Conservation (phyloP, 2,797 vertebrate species). For the Emys orbicularis region DNA sequence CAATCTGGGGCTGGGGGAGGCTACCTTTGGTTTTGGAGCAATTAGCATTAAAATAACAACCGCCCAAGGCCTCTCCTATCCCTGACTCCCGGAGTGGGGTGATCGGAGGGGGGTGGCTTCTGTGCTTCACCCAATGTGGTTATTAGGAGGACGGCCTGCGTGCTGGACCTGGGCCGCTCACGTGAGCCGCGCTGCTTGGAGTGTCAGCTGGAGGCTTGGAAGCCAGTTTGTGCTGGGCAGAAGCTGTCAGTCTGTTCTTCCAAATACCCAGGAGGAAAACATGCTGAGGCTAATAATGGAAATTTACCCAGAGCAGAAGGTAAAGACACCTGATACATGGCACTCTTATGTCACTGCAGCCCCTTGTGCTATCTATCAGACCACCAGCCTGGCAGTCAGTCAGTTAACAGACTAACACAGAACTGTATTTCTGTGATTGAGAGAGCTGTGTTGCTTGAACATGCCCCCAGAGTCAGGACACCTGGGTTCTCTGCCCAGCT, state of each 20-base stretch:
- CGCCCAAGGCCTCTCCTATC: neutral
- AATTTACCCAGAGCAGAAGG: slow-evolving; percentile 51
- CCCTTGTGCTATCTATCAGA: neutral
- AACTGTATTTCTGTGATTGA: neutral
- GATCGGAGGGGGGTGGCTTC: neutral
- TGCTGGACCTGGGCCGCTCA: neutral
- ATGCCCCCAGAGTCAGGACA: neutral
- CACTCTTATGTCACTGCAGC: neutral
- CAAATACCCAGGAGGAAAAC: neutral
- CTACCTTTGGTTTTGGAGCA: neutral
- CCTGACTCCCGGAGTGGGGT: neutral
- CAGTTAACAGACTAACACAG: neutral
- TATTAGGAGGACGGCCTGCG: neutral
- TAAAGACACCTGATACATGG: slow-evolving; percentile 16
- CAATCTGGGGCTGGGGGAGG: neutral
- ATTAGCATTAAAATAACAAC: neutral
- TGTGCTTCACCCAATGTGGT: neutral
- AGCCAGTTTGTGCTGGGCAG: neutral
- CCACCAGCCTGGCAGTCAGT: neutral
- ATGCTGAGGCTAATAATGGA: neutral
- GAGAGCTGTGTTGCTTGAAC: neutral
- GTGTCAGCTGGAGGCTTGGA: neutral
- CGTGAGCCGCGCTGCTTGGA: neutral
- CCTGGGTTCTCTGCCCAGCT: neutral
- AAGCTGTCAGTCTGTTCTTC: neutral